phyloP scores from a whole-genome alignment of 2,797 vertebrate species.

The Staurois parvus region DNA sequence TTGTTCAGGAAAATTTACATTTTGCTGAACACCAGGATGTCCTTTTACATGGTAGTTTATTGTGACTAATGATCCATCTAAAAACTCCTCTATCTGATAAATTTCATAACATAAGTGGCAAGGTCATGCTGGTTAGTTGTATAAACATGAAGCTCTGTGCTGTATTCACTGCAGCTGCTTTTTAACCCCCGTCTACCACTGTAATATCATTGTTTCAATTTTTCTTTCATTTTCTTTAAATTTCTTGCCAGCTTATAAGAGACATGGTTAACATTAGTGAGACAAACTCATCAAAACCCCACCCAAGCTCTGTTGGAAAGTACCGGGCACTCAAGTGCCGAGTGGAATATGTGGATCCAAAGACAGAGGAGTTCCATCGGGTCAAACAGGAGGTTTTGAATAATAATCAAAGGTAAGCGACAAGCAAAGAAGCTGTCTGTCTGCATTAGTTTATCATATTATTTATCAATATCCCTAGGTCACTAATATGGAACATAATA shows the following conservation, averaged over 20 bases:
- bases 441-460: not conserved
- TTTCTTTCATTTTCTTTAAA: slow-evolving; percentile 35
- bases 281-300: slow-evolving; percentile 74
- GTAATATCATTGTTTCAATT: not conserved
- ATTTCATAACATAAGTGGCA: too few relatives aligned
- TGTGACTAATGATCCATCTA: too few relatives aligned
- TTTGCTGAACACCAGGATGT: too few relatives aligned
- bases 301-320: slow-evolving; percentile 79
- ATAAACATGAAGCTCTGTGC: too few relatives aligned
- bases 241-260: slow-evolving; percentile 78
- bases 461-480: not conserved
- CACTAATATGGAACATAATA: too few relatives aligned
- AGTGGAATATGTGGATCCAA: slow-evolving; percentile 75
- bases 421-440: not conserved
- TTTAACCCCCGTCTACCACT: not conserved
- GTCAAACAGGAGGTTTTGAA: slow-evolving; percentile 72
- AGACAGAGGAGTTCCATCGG: slow-evolving; percentile 74
- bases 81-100: too few relatives aligned
- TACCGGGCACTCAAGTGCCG: slow-evolving; percentile 85
- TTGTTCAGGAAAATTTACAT: too few relatives aligned
- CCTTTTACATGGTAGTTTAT: too few relatives aligned
- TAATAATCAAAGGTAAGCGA: slow-evolving; percentile 72
- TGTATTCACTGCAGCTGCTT: too few relatives aligned
- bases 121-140: too few relatives aligned
- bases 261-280: slow-evolving; percentile 84